Evolutionary conservation across 2,113 vertebrate genomes (phyloP), one percentile per base, ranked within the genome.

Genomic region (Lepus timidus): DNA sequence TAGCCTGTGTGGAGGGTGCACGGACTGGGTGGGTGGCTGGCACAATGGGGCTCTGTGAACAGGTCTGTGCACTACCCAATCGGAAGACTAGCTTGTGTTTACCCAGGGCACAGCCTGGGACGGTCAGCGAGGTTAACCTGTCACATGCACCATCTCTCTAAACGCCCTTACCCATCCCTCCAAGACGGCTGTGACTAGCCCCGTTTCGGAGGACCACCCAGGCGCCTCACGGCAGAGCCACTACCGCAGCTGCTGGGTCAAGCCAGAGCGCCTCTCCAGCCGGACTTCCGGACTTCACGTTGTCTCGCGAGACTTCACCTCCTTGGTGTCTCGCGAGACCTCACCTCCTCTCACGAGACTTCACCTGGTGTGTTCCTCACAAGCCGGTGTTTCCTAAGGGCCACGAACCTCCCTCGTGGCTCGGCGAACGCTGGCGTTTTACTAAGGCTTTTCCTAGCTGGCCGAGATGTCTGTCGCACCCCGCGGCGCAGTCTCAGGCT

Each of bases 371-470:
- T 44, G 44, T 44, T 6, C 44, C 44, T 44, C 44, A 44, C 6
- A 44, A 52, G 68, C 11, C 71, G 44, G 51, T 67, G 7, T 62
- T 44, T 85, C 62, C 49, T 31, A 20, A 27, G 86, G 44, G 29
- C 67, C 55, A 20, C 79, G 3, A 11, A 58, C 27, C 8, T 39
- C 73, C 81, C 61, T 17, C 61, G 75, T 74, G 6, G 6, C 52
- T 80, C 68, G 61, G 70, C 51, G 76, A 62, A 39, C 20, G 61
- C 67, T 49, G 81, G 39, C 92, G 83, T 91, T 76, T 82, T 85
- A 89, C 78, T 83, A 84, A 39, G 23, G 3, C 29, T 79, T 79
- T 79, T 87, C 33, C 55, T 82, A 94, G 84, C 49, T 85, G 67
- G 87, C 81, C 70, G 90, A 85, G 62, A 65, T 74, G 94, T 78